These are phyloP conservation scores for Heliconius hortense DNA, from an alignment of 2,888 invertebrate genomes.

Conservation along the genomic window DNA sequence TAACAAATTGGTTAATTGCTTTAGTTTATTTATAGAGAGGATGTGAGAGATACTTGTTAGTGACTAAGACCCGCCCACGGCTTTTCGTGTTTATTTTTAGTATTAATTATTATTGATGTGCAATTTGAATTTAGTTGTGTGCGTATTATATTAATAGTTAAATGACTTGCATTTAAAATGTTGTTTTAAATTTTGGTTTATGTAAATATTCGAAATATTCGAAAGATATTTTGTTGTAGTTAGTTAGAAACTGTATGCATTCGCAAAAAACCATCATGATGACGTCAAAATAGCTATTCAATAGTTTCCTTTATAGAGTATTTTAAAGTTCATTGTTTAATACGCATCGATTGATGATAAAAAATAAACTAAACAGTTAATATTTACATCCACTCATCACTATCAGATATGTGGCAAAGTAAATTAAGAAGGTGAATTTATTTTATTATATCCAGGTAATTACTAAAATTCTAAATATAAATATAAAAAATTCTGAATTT, in stretches of 20 bases:
- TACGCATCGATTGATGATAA: background rate
- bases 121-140: background rate
- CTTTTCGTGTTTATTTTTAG: conserved; percentile 32
- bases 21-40: conserved; percentile 50
- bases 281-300: background rate
- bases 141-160: background rate
- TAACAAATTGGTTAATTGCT: conserved; percentile 79
- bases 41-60: conserved; percentile 45
- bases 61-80: conserved; percentile 41
- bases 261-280: background rate
- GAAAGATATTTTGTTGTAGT: no score
- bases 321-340: background rate
- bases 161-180: background rate
- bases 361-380: background rate
- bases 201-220: background rate
- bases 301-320: background rate
- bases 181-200: background rate
- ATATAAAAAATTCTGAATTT: background rate
- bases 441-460: background rate
- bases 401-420: background rate
- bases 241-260: background rate
- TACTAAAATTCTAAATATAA: background rate
- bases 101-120: conserved; percentile 20
- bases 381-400: background rate
- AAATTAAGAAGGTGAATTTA: background rate